Percentiles rank a stretch among this genome's conserved stretches.
Evolutionary conservation across 2,888 invertebrate species (phyloP).

Genomic region (Schrankia costaestrigalis): DNA sequence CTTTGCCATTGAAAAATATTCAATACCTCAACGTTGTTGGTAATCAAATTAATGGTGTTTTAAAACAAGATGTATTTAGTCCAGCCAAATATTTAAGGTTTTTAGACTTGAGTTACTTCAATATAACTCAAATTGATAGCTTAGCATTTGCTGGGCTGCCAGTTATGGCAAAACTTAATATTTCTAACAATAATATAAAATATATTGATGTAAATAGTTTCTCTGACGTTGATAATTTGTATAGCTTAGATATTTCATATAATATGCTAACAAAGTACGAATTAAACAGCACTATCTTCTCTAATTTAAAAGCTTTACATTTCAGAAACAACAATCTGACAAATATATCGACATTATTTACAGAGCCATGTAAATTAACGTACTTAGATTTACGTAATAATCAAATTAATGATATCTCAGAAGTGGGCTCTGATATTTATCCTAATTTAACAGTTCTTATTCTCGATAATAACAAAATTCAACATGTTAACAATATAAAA

Average conservation of each 20-base stretch:
- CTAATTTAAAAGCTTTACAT: slow-evolving; percentile 53
- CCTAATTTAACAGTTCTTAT: slow-evolving; percentile 48
- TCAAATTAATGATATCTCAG: slow-evolving; percentile 35
- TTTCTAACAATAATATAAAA: slow-evolving; percentile 56
- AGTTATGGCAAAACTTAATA: slow-evolving; percentile 52
- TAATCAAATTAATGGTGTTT: slow-evolving; percentile 45
- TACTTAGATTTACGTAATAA: slow-evolving; percentile 57
- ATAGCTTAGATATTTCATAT: slow-evolving; percentile 58
- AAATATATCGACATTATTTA: slow-evolving; percentile 38
- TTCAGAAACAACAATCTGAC: slow-evolving; percentile 53
- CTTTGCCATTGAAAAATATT: slow-evolving; percentile 55
- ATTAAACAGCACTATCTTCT: slow-evolving; percentile 37
- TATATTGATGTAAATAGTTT: slow-evolving; percentile 54
- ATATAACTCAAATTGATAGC: slow-evolving; percentile 46
- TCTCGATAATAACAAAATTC: slow-evolving; percentile 51
- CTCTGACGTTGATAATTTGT: slow-evolving; percentile 49
- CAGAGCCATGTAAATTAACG: slow-evolving; percentile 35
- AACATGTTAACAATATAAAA: slow-evolving; percentile 48
- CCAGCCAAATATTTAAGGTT: slow-evolving; percentile 55
- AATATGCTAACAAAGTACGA: slow-evolving; percentile 46
- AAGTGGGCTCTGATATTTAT: slow-evolving; percentile 32
- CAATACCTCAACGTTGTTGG: slow-evolving; percentile 53
- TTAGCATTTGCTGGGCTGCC: slow-evolving; percentile 54
- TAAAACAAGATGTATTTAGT: slow-evolving; percentile 50
- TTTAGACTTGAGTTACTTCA: slow-evolving; percentile 56